Base-by-base conservation (phyloP, 2,113 vertebrate genomes). In the Petaurus breviceps region DNA sequence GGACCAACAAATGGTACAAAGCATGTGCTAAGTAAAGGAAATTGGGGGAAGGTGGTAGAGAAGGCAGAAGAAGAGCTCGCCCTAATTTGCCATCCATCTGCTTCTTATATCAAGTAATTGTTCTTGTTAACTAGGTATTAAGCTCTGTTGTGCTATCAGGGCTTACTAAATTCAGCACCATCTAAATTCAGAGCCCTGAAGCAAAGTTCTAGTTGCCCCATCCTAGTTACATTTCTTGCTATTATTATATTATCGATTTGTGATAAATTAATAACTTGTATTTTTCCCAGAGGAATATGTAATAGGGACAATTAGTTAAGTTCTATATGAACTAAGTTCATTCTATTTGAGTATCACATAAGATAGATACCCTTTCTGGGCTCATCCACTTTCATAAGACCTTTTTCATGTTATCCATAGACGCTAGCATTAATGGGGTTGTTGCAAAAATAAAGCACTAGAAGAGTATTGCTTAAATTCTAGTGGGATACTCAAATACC, bases 401-500 rank as follows among this genome's bases (percentile, higher is more conserved):
- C 19, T 28, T 91, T 96, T 93, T 52, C 3, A 1, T 89, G 89
- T 95, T 90, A 95, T 31, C 77, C 22, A 68, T 22, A 94, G 51
- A 90, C 53, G 52, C 10, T 53, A 61, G 52, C 77, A 95, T 16
- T 54, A 52, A 37, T 94, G 28, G n/a, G 3, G 6, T 90, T 93
- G 12, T 54, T 94, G 22, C 84, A 43, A 47, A 43, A 55, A 84
- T 84, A 31, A 93, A 89, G 24, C 90, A 92, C n/a, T 53, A n/a
- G 96, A 97, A 46, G 49, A 92, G 68, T 8, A 95, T 94, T 26
- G 57, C 11, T 68, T 90, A 23, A 57, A 61, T 51, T 8, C 93
- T 92, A 92, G 37, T 89, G 91, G 61, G 16, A 51, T 94, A 95
- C 96, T 96, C 68, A 95, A 92, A 95, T 94, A 26, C 46, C 51